These are phyloP conservation scores for Phrixothrix hirtus DNA, from an alignment of 2,888 invertebrate species.

Conservation along the genomic window DNA sequence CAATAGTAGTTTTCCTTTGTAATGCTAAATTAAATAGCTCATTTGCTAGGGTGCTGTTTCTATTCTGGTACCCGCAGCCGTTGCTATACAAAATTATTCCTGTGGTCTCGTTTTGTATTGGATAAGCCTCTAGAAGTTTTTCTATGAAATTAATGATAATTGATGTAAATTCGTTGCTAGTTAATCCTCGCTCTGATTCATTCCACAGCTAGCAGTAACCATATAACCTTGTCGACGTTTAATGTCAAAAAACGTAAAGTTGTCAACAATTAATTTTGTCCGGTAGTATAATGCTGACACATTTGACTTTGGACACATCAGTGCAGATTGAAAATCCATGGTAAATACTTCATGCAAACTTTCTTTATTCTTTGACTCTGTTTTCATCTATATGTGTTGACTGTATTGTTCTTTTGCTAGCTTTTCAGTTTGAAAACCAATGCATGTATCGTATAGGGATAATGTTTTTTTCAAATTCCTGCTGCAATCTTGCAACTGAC, in stretches of 20 bases:
- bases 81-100: conserved; percentile 40
- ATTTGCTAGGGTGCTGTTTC: conserved; percentile 39
- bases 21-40: conserved; percentile 36
- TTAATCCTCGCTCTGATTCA: conserved; percentile 31
- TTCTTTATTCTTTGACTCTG: too few relatives aligned
- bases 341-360: too few relatives aligned
- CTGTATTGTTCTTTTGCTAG: too few relatives aligned
- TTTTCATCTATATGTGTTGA: too few relatives aligned
- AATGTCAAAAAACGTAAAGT: conserved; percentile 36
- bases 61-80: conserved; percentile 41
- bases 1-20: conserved; percentile 30
- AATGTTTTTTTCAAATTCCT: too few relatives aligned
- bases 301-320: conserved; percentile 21
- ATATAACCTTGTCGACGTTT: conserved; percentile 20
- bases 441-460: too few relatives aligned
- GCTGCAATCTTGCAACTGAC: too few relatives aligned
- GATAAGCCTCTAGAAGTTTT: not conserved
- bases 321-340: conserved; percentile 18
- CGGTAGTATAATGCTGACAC: conserved; percentile 30
- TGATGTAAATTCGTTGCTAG: conserved; percentile 32
- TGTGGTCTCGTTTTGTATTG: not conserved
- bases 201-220: conserved; percentile 38
- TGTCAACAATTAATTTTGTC: conserved; percentile 36
- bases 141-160: conserved; percentile 22
- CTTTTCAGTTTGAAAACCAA: too few relatives aligned